Conservation (phyloP, 2,797 vertebrate genomes). For the Sciurus carolinensis region DNA sequence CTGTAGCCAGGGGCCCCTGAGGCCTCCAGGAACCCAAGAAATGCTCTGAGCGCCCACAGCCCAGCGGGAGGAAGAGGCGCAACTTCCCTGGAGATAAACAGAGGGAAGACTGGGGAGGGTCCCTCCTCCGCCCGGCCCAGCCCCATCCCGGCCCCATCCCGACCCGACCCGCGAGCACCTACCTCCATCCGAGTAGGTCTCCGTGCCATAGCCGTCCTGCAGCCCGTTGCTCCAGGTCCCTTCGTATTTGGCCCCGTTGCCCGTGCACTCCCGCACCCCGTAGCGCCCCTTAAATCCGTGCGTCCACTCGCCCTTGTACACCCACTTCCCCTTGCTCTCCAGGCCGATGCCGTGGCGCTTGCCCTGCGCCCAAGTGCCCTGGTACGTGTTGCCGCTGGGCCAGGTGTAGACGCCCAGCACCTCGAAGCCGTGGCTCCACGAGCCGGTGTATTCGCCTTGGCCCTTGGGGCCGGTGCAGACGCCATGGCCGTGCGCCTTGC, state of each 20-base stretch:
- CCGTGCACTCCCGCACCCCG: constrained; percentile 96
- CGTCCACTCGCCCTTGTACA: constrained; percentile 99
- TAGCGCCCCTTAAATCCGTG: constrained; percentile 99
- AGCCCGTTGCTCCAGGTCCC: constrained; percentile 99
- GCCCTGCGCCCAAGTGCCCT: constrained; percentile 99
- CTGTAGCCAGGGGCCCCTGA: constrained; percentile 82
- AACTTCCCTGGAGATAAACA: constrained; percentile 73
- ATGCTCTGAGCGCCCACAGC: neutral
- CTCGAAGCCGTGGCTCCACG: constrained; percentile 99
- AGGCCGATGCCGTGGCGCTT: constrained; percentile 98
- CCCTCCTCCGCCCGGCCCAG: neutral
- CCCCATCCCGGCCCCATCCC: neutral
- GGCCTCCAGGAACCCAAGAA: constrained; percentile 52
- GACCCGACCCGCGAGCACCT: constrained; percentile 84
- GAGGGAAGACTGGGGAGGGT: neutral
- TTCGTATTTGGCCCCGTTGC: constrained; percentile 97
- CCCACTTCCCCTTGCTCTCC: constrained; percentile 99
- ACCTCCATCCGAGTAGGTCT: constrained; percentile 99
- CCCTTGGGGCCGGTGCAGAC: constrained; percentile 99
- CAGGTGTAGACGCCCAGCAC: constrained; percentile 99
- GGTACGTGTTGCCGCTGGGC: constrained; percentile 99
- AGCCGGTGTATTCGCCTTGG: constrained; percentile 98
- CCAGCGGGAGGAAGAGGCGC: constrained; percentile 40
- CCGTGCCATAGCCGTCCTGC: constrained; percentile 98
- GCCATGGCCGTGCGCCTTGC: constrained; percentile 99